These are phyloP conservation scores for Nicator chloris DNA, from an alignment of 2,113 vertebrate genomes.

Conservation along the genomic window DNA sequence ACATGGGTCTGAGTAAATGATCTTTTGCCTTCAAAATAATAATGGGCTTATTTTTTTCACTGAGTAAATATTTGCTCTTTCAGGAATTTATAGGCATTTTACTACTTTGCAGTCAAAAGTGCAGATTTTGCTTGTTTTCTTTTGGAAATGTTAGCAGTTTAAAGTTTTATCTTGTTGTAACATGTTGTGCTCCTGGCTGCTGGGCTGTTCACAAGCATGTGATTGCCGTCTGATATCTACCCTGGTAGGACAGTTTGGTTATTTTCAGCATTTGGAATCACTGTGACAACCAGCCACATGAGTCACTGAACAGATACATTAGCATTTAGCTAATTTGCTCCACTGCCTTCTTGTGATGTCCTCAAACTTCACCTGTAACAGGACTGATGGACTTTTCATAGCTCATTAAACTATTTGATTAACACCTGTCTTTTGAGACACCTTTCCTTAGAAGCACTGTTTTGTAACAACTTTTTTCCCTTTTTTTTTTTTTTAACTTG, in stretches of 20 bases:
- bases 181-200: not conserved
- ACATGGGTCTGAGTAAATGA: not conserved
- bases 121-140: not conserved
- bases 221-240: not conserved
- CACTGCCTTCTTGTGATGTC: not conserved
- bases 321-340: not conserved
- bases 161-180: not conserved
- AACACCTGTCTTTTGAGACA: not conserved
- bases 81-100: not conserved
- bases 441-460: not conserved
- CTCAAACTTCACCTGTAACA: not conserved
- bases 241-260: not conserved
- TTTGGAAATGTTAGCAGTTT: not conserved
- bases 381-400: not conserved
- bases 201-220: not conserved
- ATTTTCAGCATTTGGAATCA: not conserved
- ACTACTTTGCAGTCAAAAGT: not conserved
- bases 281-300: not conserved
- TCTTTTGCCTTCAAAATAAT: not conserved
- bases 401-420: not conserved
- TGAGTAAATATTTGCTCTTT: not conserved
- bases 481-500: not conserved
- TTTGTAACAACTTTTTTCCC: not conserved
- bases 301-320: not conserved
- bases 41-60: not conserved